Percentiles rank a stretch among this genome's conserved stretches.
Evolutionary conservation across 2,113 vertebrate genomes (phyloP).

Genomic region (Cyphomyrus plagiostoma): DNA sequence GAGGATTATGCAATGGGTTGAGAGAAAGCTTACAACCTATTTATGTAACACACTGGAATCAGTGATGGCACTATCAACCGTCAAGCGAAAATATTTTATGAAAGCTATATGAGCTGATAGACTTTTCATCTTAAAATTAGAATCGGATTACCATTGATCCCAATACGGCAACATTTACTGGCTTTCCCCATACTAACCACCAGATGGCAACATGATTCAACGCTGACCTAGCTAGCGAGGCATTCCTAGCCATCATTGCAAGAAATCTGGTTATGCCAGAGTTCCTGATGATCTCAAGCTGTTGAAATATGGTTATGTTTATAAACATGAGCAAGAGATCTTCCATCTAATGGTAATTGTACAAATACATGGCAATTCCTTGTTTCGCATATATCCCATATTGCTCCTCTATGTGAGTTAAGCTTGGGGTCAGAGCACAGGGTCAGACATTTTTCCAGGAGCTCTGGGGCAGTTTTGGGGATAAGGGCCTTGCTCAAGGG

Average conservation of each 20-base stretch:
- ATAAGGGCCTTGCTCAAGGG: background rate
- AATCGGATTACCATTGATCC: background rate
- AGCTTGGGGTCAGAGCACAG: background rate
- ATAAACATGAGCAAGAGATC: background rate
- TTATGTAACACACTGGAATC: background rate
- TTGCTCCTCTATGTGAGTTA: background rate
- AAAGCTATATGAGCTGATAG: background rate
- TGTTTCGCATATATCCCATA: background rate
- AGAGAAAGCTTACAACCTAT: background rate
- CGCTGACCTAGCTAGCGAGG: background rate
- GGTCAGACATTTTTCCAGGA: background rate
- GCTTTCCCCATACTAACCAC: background rate
- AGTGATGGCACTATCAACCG: background rate
- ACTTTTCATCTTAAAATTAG: background rate
- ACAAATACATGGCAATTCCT: background rate
- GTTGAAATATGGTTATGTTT: background rate
- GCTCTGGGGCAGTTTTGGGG: background rate
- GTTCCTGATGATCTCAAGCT: background rate
- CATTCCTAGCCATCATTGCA: background rate
- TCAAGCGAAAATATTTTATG: background rate
- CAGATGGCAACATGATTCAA: background rate
- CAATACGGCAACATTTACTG: background rate
- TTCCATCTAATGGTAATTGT: background rate
- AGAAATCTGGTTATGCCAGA: background rate
- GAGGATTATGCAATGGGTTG: background rate